Evolutionary conservation across 1,140 invertebrate species (phyloP).

Genomic region (Physella acuta): DNA sequence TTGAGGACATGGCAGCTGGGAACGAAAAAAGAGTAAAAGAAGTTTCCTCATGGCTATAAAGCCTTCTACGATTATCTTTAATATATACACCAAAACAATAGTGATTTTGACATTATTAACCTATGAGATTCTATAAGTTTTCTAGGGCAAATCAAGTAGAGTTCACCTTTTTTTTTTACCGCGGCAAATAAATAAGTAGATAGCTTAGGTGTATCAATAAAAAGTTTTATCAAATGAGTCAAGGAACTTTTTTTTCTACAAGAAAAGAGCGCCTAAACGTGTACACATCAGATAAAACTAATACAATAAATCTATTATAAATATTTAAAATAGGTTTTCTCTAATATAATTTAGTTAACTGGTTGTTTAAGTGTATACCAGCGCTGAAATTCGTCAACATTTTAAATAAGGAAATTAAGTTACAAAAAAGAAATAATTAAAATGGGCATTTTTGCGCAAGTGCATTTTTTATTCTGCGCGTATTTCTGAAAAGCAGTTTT

Average conservation of each 20-base stretch:
- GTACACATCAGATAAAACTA: background rate
- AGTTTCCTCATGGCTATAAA: background rate
- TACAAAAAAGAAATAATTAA: no score
- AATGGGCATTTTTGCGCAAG: background rate
- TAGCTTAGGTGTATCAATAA: background rate
- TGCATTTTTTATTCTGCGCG: background rate
- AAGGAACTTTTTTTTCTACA: no score
- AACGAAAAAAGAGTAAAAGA: background rate
- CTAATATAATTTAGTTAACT: background rate
- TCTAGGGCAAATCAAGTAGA: no score
- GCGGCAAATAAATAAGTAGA: background rate
- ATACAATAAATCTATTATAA: background rate
- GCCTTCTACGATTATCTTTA: no score
- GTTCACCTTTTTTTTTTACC: background rate
- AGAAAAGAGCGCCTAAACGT: no score
- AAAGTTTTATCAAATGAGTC: no score
- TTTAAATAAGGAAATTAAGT: no score
- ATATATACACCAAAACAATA: background rate
- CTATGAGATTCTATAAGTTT: no score
- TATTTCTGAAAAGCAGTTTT: background rate
- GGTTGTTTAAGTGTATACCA: background rate
- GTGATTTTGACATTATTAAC: no score
- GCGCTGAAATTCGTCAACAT: background rate
- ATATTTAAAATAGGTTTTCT: background rate
- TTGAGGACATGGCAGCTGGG: constrained; percentile 34